Percentiles rank a stretch among this genome's conserved stretches.
Evolutionary conservation across 2,888 invertebrate genomes (phyloP).

Genomic region (Dryobota labecula): DNA sequence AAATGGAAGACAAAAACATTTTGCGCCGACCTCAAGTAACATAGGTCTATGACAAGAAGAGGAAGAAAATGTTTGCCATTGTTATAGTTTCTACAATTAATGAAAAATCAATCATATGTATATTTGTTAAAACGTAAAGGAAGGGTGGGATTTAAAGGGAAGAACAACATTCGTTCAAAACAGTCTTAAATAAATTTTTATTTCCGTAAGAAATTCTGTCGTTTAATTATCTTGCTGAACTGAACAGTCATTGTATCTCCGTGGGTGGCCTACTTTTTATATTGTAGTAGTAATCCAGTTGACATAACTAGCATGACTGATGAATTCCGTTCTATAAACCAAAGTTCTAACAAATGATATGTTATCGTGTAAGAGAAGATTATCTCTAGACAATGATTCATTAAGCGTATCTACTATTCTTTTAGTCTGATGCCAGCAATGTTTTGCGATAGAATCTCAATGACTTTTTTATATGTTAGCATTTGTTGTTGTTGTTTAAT

Average conservation of each 20-base stretch:
- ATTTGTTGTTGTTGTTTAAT: conserved; percentile 28
- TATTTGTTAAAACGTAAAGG: background rate
- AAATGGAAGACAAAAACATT: background rate
- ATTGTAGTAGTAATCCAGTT: conserved; percentile 17
- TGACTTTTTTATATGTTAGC: conserved; percentile 25
- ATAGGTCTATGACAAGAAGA: background rate
- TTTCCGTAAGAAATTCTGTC: background rate
- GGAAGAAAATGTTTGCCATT: background rate
- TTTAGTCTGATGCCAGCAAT: conserved; percentile 24
- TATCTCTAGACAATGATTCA: conserved; percentile 46
- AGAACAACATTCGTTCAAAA: too few relatives aligned
- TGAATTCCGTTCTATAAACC: conserved; percentile 33
- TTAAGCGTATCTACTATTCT: conserved; percentile 33
- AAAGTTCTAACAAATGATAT: conserved; percentile 43
- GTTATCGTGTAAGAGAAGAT: conserved; percentile 32
- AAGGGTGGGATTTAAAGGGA: background rate
- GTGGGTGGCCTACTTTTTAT: conserved; percentile 49
- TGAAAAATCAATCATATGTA: too few relatives aligned
- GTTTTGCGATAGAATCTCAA: conserved; percentile 24
- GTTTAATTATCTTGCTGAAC: conserved; percentile 22
- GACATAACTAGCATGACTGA: conserved; percentile 34
- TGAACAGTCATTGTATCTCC: conserved; percentile 7
- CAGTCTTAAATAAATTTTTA: background rate
- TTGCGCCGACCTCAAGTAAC: background rate
- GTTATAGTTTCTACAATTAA: background rate